Conservation (phyloP, 2,113 vertebrate species). For the Rynchops niger region DNA sequence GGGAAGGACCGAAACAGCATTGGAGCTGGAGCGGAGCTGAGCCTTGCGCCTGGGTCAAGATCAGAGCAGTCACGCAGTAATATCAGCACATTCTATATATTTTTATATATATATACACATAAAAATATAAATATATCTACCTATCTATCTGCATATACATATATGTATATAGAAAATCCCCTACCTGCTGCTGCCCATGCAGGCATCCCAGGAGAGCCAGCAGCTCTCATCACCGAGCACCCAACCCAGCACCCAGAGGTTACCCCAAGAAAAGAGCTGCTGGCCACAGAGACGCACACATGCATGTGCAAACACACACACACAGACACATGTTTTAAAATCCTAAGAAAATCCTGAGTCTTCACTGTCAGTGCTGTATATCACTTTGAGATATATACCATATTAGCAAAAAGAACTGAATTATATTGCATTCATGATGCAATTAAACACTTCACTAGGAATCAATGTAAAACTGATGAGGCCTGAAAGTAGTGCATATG, state of each 20-base stretch:
- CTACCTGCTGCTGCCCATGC: not conserved
- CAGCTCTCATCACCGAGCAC: fast-evolving
- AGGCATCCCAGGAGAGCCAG: fast-evolving
- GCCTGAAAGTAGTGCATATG: constrained; percentile 99
- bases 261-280: not conserved
- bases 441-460: constrained; percentile 99
- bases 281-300: not conserved
- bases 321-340: not conserved
- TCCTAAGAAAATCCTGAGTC: constrained; percentile 83
- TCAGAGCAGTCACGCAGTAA: not conserved
- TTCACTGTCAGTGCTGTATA: constrained; percentile 90
- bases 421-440: constrained; percentile 99
- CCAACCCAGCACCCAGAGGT: not conserved
- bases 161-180: too few relatives aligned
- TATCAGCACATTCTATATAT: not conserved
- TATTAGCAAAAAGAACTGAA: constrained; percentile 99
- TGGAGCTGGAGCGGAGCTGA: fast-evolving
- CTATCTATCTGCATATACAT: too few relatives aligned
- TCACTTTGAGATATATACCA: constrained; percentile 97
- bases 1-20: not conserved
- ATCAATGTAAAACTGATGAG: constrained; percentile 99
- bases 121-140: too few relatives aligned
- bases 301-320: not conserved
- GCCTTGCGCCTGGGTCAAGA: fast-evolving
- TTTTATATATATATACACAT: too few relatives aligned